These are phyloP conservation scores for Spinibarbus caldwelli DNA, from an alignment of 2,797 vertebrate species.

Conservation along the genomic window DNA sequence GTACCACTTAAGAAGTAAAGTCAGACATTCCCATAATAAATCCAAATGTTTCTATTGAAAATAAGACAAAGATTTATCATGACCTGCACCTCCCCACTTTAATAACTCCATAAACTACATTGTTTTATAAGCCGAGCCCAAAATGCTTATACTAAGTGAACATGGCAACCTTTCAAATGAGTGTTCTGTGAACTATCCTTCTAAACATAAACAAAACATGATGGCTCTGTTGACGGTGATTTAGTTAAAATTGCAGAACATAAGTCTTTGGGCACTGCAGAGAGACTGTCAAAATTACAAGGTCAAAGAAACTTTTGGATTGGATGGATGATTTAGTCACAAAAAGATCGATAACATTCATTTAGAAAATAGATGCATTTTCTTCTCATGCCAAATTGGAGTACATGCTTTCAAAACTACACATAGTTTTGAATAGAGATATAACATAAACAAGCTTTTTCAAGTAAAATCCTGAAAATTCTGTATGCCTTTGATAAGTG, in stretches of 20 bases:
- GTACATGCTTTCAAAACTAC: neutral
- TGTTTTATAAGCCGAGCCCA: neutral
- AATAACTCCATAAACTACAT: neutral
- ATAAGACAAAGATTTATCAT: no score
- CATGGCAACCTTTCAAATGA: neutral
- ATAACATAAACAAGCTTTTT: neutral
- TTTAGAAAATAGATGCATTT: neutral
- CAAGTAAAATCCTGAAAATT: neutral
- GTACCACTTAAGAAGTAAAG: neutral
- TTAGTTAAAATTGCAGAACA: neutral
- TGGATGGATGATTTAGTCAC: neutral
- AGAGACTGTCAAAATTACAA: neutral
- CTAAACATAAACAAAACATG: neutral
- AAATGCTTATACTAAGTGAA: neutral
- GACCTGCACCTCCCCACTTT: rapidly evolving
- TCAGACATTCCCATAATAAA: neutral
- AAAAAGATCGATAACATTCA: neutral
- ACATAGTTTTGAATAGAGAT: no score
- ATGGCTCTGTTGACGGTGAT: neutral
- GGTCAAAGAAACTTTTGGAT: no score
- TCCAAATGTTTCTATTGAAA: neutral
- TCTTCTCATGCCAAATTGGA: neutral
- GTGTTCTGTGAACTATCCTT: neutral
- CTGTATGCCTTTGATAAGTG: neutral
- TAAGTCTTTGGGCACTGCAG: neutral